These are phyloP conservation scores for Origma solitaria DNA, from an alignment of 2,113 vertebrate species.

Conservation along the genomic window DNA sequence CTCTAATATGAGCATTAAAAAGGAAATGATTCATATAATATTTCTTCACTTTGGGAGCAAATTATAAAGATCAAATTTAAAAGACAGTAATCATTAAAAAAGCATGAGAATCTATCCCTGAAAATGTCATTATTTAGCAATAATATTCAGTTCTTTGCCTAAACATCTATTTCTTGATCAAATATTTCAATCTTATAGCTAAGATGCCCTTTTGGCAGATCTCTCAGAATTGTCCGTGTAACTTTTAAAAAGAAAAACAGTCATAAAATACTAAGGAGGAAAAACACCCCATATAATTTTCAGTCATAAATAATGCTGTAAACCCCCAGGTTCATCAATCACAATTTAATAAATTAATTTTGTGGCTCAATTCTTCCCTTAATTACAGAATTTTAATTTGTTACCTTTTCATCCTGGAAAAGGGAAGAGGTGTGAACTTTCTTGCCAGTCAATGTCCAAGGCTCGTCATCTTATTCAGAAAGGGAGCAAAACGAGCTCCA, in stretches of 20 bases:
- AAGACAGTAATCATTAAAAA: not conserved
- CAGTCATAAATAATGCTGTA: not conserved
- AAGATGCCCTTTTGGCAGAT: not conserved
- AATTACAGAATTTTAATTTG: not conserved
- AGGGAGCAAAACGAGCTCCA: not conserved
- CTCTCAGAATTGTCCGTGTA: not conserved
- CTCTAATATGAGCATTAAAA: not conserved
- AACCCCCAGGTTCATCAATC: not conserved
- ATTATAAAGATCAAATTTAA: not conserved
- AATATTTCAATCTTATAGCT: not conserved
- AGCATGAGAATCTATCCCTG: not conserved
- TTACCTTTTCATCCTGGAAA: not conserved
- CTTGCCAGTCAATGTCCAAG: not conserved
- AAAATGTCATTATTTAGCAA: not conserved
- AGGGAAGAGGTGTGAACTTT: not conserved
- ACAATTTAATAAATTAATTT: not conserved
- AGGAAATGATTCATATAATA: not conserved
- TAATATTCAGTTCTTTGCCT: not conserved
- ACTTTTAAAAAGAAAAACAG: not conserved
- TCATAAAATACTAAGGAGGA: not conserved
- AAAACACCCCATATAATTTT: not conserved
- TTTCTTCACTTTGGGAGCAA: not conserved
- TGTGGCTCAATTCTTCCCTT: not conserved
- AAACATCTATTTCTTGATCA: not conserved
- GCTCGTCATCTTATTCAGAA: not conserved